Evolutionary conservation across 2,113 vertebrate species (phyloP).

Genomic region (Larimichthys crocea): DNA sequence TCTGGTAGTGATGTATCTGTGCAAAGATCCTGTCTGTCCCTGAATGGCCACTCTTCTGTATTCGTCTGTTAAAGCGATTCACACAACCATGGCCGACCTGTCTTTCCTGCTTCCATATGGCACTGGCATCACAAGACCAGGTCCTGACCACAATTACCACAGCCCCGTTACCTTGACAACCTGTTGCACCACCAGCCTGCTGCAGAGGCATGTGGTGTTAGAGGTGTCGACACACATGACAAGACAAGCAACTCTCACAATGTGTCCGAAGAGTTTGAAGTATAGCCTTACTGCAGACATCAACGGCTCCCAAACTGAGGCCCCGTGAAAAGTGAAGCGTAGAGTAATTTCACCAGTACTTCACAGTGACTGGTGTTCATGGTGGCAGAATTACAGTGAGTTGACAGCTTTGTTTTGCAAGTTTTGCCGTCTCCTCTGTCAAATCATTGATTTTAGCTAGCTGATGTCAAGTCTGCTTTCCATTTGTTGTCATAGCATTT

Average conservation of each 20-base stretch:
- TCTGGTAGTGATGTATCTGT: background rate
- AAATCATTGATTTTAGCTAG: background rate
- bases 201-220: constrained; percentile 4
- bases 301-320: background rate
- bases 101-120: constrained; percentile 5
- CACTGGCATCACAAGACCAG: background rate
- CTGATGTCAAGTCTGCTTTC: background rate
- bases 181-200: background rate
- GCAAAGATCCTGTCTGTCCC: background rate
- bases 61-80: background rate
- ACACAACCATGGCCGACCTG: background rate
- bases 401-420: background rate
- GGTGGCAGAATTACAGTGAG: background rate
- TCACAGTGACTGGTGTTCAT: background rate
- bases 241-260: background rate
- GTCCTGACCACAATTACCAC: background rate
- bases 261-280: background rate
- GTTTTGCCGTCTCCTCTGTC: background rate
- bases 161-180: background rate
- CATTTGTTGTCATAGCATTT: too few species aligned
- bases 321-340: background rate
- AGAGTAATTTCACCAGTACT: background rate
- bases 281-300: background rate
- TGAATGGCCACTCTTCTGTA: background rate
- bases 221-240: background rate